Evolutionary conservation across 1,140 invertebrate genomes (phyloP), one percentile per base, ranked within the genome.

Genomic region (Tribolium madens): DNA sequence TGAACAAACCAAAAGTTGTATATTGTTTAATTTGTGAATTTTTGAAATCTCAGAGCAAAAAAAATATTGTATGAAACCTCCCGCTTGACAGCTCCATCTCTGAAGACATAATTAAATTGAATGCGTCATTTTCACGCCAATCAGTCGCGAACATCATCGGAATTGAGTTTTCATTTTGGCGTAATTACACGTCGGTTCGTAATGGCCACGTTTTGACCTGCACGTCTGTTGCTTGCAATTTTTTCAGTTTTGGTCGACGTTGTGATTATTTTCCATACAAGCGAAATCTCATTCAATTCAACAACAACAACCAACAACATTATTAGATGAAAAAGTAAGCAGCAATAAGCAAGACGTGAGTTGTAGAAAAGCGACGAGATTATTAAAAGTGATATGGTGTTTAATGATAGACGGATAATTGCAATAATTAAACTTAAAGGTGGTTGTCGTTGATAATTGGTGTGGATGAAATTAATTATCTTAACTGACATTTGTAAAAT

Each of bases 151-250:
- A 15, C 48, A 50, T 50, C 48, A 12, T 50, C 48, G 48, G 48
- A 15, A 50, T 50, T 14, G 48, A 50, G 48, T 69, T 69, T 69
- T 33, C 60, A 69, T 69, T 50, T 50, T 50, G 48, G n/a, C 15
- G 15, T 50, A 50, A 50, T 50, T 50, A 50, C 60, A 69, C 48
- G 48, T 50, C 48, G 48, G 13, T 10, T 69, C 60, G 48, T 33
- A 42, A 71, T 76, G 47, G 42, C 57, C 75, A 76, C 75, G 75
- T 76, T 76, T 71, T 76, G 75, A 76, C 75, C 75, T 76, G 64
- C 64, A 76, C 75, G 64, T 48, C 13, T 14, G 3, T 17, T 15
- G 10, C 12, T 47, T 1, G 33, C 36, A 4, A 42, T 50, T 50
- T 50, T 50, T 50, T 17, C 6, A 14, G 15, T 50, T 50, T 50